Percentiles rank a stretch among this genome's conserved stretches.
Conservation (phyloP, 2,888 invertebrate species). For the Cataglyphis cursor region DNA sequence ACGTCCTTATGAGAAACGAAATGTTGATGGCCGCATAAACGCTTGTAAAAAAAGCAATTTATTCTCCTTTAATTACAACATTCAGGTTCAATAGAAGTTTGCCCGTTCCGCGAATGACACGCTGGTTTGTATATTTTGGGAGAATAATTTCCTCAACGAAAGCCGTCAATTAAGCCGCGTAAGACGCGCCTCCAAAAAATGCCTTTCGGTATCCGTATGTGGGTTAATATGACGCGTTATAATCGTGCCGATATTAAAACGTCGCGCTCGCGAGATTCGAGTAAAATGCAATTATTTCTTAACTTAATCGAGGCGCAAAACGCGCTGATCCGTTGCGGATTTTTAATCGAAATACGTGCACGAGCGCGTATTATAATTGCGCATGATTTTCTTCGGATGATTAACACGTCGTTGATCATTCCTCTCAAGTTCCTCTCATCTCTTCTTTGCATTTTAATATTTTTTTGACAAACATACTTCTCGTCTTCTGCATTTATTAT, state of each 20-base stretch:
- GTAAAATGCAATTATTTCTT: constrained; percentile 30
- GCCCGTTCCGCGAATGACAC: background rate
- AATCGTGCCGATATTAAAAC: constrained; percentile 33
- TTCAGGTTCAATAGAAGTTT: constrained; percentile 5
- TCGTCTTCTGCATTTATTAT: background rate
- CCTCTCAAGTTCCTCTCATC: background rate
- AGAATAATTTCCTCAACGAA: constrained; percentile 63
- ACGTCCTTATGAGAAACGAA: background rate
- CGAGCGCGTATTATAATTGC: constrained; percentile 5
- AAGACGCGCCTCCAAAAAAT: constrained; percentile 48
- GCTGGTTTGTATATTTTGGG: background rate
- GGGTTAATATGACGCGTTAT: constrained; percentile 48
- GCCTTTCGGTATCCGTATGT: constrained; percentile 21
- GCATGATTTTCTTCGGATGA: background rate
- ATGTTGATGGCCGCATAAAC: background rate
- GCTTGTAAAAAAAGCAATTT: constrained; percentile 6
- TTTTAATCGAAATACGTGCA: constrained; percentile 19
- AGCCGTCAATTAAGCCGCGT: constrained; percentile 63
- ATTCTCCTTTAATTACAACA: constrained; percentile 19
- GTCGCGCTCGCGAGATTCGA: constrained; percentile 29
- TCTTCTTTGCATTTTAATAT: background rate
- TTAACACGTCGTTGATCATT: constrained; percentile 39
- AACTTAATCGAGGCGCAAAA: constrained; percentile 10
- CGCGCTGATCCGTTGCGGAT: constrained; percentile 8
- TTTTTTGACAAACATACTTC: background rate